Evolutionary conservation across 2,888 invertebrate species (phyloP), one percentile per base, ranked within the genome.

Genomic region (Diaprepes abbreviatus): DNA sequence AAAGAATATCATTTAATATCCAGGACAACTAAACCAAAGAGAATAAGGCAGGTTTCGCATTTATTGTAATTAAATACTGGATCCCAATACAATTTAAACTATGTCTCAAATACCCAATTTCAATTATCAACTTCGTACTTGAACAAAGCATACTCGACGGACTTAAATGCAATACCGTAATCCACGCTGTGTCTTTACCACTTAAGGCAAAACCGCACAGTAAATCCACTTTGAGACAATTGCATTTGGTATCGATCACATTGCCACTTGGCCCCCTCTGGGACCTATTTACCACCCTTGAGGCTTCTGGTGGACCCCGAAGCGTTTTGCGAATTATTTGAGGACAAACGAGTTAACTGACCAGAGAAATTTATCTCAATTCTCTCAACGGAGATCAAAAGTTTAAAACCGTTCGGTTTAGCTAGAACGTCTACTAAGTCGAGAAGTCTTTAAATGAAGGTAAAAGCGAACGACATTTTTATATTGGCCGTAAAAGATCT

Each of bases 171-270:
- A 65, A 65, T 21, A 31, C n/a, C 43, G 63, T 57, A 67, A 67
- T 67, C 62, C 55, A 19, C 33, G 62, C 36, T 58, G 50, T 64
- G 64, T 69, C 59, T 64, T 43, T 45, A 64, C 55, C 68, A 63
- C 50, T 68, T 62, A 67, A 48, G 52, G 57, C 63, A 57, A 63
- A 68, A 64, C 69, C 69, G 64, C 64, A 69, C 54, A 43, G 17
- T 64, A 69, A 64, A 64, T 65, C 35, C 14, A 28, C 38, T 55
- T 38, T 38, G 38, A 57, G 57, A 57, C 57, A 57, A 57, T 57
- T 57, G 36, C 36, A 14, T 57, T 57, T 17, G 57, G 40, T 64
- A 69, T 64, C 68, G 69, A 69, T 69, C 58, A 63, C 68, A 38
- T 50, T 52, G 38, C 66, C 52, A 66, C 52, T 66, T 66, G 60